Base-by-base conservation (phyloP, 1,140 invertebrate genomes). In the Saccostrea cuccullata region DNA sequence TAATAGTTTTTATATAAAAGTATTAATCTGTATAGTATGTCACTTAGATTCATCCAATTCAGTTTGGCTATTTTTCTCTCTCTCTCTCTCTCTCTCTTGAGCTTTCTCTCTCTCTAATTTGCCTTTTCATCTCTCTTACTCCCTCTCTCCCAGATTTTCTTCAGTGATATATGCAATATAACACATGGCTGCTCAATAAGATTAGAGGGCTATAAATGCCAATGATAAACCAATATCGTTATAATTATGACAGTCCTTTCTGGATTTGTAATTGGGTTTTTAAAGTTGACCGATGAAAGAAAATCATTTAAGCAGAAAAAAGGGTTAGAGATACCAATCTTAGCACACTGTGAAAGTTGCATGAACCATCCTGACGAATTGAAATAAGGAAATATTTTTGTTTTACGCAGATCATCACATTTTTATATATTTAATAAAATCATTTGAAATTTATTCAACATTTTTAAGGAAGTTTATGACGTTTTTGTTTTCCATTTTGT, bases 161-260 rank as follows among this genome's bases (percentile, higher is more conserved):
- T 77, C 26, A 77, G 26, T 17, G 67, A 23, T 30, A 77, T 30
- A 30, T 77, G 70, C 30, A 23, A 77, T 77, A 77, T 36, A 77
- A 77, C 70, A 77, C 70, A 77, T 77, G 70, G 70, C 70, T 77
- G 70, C 70, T 36, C 70, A 77, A 77, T 30, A 77, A 77, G 70
- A 77, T 77, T 77, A 77, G 70, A 77, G 26, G 70, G 23, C 70
- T 26, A 77, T 77, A 77, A 77, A 26, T 77, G 70, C 15, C 26
- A 77, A 30, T 77, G 70, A 77, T 77, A 77, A 77, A 77, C 70
- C 70, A 77, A 77, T 77, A 77, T 77, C 70, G 30, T 77, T 23
- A 67, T 67, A 20, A 67, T 67, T 26, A 77, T 77, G 70, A 77
- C 70, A 77, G 70, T 77, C 70, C 70, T 36, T 77, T 77, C 70